phyloP scores from a whole-genome alignment of 2,113 vertebrate species.

The Rhynchomys soricoides region DNA sequence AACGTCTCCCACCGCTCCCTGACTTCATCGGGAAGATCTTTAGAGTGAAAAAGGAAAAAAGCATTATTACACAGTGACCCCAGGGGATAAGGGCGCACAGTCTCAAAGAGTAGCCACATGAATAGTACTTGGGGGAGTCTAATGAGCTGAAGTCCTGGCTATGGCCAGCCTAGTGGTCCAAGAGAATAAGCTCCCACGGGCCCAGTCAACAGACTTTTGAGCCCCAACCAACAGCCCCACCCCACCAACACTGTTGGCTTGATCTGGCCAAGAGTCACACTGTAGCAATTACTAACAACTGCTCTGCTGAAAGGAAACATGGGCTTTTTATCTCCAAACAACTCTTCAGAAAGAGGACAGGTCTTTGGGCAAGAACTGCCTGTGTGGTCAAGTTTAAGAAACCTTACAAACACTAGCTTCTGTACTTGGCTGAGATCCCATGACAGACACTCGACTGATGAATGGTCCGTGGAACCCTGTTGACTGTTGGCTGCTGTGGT shows the following conservation, averaged over 20 bases:
- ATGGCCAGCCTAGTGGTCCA: background rate
- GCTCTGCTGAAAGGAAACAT: background rate
- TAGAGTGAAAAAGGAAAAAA: slow-evolving; percentile 48
- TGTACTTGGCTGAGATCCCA: background rate
- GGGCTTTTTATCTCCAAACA: background rate
- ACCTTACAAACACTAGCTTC: background rate
- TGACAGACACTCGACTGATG: background rate
- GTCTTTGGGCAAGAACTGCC: background rate
- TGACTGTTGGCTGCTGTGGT: background rate
- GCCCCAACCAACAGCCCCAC: background rate
- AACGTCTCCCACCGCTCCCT: slow-evolving; percentile 96
- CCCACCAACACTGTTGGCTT: background rate
- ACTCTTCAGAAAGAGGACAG: background rate
- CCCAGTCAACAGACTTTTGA: background rate
- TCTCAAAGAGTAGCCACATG: background rate
- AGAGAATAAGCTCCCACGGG: background rate
- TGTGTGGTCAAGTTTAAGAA: background rate
- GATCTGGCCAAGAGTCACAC: background rate
- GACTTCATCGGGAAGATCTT: slow-evolving; percentile 94
- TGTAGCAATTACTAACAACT: background rate
- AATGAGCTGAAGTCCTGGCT: background rate
- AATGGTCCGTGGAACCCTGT: background rate
- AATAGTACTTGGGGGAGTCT: background rate
- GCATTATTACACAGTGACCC: background rate
- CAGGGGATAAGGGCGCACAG: background rate